Conservation (phyloP, 2,113 vertebrate species). For the Grus americana region DNA sequence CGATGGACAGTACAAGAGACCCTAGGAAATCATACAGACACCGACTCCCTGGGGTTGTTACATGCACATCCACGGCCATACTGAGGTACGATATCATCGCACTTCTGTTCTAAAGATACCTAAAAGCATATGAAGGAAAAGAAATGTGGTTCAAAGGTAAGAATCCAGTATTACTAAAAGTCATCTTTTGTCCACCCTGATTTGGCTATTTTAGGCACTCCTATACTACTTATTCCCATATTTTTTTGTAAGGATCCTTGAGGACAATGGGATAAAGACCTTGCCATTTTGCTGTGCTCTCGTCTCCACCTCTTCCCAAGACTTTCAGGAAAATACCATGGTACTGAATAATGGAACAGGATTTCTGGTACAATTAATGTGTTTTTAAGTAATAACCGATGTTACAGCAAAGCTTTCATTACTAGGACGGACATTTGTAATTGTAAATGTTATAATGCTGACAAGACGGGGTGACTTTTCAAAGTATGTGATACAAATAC, state of each 20-base stretch:
- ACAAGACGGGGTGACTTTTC: background rate
- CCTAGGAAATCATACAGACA: background rate
- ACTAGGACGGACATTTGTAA: background rate
- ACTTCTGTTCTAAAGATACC: background rate
- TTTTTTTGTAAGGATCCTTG: background rate
- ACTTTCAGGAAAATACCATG: background rate
- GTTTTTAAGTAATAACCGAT: background rate
- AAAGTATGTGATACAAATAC: background rate
- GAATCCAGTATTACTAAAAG: background rate
- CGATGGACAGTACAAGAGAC: background rate
- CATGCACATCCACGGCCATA: fast-evolving
- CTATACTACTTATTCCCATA: background rate
- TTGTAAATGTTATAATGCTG: background rate
- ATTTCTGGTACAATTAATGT: background rate
- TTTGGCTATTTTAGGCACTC: background rate
- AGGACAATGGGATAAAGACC: fast-evolving
- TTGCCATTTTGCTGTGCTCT: background rate
- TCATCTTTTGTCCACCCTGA: background rate
- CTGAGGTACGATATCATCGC: fast-evolving
- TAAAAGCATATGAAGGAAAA: background rate
- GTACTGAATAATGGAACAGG: background rate
- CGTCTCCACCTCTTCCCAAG: background rate
- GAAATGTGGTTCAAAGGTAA: background rate
- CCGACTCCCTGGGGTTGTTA: no score
- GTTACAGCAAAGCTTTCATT: background rate